Percentiles rank a stretch among this genome's conserved stretches.
phyloP scores from a whole-genome alignment of 2,113 vertebrate species.

The Phaetusa simplex region DNA sequence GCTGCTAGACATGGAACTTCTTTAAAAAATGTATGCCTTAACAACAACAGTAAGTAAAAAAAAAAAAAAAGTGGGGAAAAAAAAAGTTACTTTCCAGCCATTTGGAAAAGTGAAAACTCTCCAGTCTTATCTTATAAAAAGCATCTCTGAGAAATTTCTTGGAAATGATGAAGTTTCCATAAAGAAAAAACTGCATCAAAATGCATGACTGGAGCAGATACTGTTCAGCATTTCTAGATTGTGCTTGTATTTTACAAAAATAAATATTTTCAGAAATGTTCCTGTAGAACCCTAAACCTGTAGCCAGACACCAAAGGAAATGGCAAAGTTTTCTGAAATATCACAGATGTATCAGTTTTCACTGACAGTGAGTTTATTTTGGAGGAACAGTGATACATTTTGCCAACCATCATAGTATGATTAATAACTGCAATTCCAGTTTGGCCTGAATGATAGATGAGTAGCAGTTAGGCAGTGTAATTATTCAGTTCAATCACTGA shows the following conservation, averaged over 20 bases:
- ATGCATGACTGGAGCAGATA: not conserved
- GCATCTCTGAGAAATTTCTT: not conserved
- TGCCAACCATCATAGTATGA: not conserved
- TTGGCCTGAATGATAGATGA: conserved; percentile 36
- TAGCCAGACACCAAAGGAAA: not conserved
- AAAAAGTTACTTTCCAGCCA: not conserved
- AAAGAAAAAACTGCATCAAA: not conserved
- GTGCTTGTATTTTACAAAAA: not conserved
- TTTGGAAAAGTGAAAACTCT: not conserved
- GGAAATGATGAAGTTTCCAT: not conserved
- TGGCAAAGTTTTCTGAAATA: not conserved
- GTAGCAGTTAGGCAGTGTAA: not conserved
- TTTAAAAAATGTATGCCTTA: not conserved
- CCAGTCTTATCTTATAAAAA: not conserved
- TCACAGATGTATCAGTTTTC: not conserved
- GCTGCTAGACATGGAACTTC: not conserved
- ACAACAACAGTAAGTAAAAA: not conserved
- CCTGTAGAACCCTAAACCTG: not conserved
- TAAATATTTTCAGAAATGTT: not conserved
- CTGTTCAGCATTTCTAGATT: not conserved
- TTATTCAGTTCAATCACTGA: conserved; percentile 25
- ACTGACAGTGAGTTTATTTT: not conserved
- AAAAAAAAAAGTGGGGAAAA: not conserved
- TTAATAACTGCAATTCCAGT: conserved; percentile 55
- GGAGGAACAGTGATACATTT: conserved; percentile 6